Base-by-base conservation (phyloP, 1,140 invertebrate genomes). In the Lucilia sericata region DNA sequence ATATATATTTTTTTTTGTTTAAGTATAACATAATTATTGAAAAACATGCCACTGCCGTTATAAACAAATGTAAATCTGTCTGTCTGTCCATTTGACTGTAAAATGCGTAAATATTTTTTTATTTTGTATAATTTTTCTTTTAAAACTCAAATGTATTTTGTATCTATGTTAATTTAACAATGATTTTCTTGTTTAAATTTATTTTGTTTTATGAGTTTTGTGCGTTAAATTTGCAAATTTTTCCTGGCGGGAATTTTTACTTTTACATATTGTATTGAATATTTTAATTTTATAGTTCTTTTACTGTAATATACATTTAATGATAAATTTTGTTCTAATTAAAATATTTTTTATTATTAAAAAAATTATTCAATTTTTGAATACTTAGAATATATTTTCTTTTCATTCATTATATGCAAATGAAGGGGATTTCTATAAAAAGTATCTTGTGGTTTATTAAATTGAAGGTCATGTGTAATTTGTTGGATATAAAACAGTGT, bases 391-490 rank as follows among this genome's bases (percentile, higher is more conserved):
- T 60, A 60, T n/a, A 17, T 60, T 60, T 60, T 17, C n/a, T n/a
- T 60, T 60, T 60, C 14, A 60, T 17, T 60, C 14, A 17, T 60
- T 14, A 5, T 60, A n/a, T 14, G 5, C 0, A 60, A 7, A n/a
- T 60, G 55, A 3, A 55, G 55, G 55, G 55, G 13, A n/a, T 60
- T 60, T 42, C 3, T 30, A 19, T 74, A 14, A 30, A 5, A 25
- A 75, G 19, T 75, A 34, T 42, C 42, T 42, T 42, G 42, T 42
- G 10, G 42, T 42, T 75, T 75, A 34, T 36, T 30, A 30, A 36
- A 75, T 75, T 34, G 74, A 75, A 75, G 74, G 74, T 75, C 74
- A 75, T 36, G 13, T 34, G 34, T 75, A 75, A 75, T 30, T 5
- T 19, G 19, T 75, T 36, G 25, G 74, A 60, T 60, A 60, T 60